Evolutionary conservation across 1,140 invertebrate species (phyloP).

Genomic region (Hestina assimilis): DNA sequence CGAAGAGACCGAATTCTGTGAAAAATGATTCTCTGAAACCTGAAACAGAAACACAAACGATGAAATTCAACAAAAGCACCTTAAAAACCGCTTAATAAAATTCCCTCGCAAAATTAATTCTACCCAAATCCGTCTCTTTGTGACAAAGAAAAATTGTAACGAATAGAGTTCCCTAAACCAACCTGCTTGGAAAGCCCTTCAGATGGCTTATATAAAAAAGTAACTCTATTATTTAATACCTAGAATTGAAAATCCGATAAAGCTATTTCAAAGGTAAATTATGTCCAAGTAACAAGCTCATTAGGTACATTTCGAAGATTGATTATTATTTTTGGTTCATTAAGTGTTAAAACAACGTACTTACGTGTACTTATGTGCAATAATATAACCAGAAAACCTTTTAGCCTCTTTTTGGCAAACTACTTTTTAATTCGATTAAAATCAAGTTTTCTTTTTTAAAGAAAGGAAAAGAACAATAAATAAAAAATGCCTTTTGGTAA

Average conservation of each 20-base stretch:
- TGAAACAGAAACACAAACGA: slow-evolving; percentile 22
- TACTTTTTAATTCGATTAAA: no score
- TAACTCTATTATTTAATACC: slow-evolving; percentile 8
- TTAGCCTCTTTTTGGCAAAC: no score
- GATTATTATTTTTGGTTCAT: background rate
- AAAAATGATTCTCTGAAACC: slow-evolving; percentile 2
- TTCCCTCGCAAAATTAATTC: slow-evolving; percentile 63
- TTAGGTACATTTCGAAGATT: background rate
- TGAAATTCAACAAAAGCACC: slow-evolving; percentile 39
- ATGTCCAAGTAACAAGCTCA: slow-evolving; percentile 25
- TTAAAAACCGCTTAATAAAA: slow-evolving; percentile 68
- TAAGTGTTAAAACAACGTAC: no score
- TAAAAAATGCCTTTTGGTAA: no score
- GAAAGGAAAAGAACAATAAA: no score
- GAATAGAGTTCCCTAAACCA: slow-evolving; percentile 58
- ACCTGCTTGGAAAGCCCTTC: slow-evolving; percentile 54
- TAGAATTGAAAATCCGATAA: slow-evolving; percentile 32
- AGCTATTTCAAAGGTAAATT: slow-evolving; percentile 11
- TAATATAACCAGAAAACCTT: no score
- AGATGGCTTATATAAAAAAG: slow-evolving; percentile 17
- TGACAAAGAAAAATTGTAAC: slow-evolving; percentile 77
- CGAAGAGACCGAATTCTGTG: no score
- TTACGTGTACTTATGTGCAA: no score
- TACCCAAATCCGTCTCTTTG: slow-evolving; percentile 70
- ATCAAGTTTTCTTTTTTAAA: no score